A percentile compares a stretch with the other conserved stretches of the same genome.
Conservation (phyloP, 2,113 vertebrate genomes). For the Alectura lathami region DNA sequence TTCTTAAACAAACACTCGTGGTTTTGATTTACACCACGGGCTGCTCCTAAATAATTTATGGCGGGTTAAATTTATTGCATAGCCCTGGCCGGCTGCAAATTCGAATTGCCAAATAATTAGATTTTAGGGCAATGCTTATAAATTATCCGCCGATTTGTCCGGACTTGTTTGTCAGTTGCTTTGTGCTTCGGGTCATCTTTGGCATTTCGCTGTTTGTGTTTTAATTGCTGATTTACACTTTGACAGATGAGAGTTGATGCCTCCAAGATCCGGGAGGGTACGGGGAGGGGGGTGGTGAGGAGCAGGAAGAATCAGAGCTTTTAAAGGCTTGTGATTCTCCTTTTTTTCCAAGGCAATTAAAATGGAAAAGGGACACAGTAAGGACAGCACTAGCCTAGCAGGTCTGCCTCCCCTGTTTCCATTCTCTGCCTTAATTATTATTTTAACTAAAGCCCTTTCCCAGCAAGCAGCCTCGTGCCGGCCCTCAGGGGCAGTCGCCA, state of each 20-base stretch:
- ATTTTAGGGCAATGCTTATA: slow-evolving; percentile 94
- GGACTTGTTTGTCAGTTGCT: slow-evolving; percentile 93
- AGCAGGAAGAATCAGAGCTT: slow-evolving; percentile 59
- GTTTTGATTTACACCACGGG: slow-evolving; percentile 88
- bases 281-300: slow-evolving; percentile 23
- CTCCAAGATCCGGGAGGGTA: slow-evolving; percentile 76
- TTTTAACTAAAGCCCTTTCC: slow-evolving; percentile 69
- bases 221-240: slow-evolving; percentile 93
- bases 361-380: slow-evolving; percentile 68
- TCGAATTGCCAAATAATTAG: slow-evolving; percentile 96
- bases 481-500: slow-evolving; percentile 26
- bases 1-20: slow-evolving; percentile 87
- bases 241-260: slow-evolving; percentile 93
- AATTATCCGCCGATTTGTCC: slow-evolving; percentile 94
- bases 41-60: slow-evolving; percentile 94
- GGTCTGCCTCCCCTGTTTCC: slow-evolving; percentile 27
- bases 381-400: slow-evolving; percentile 57
- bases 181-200: slow-evolving; percentile 92
- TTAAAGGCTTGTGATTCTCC: slow-evolving; percentile 74
- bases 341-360: slow-evolving; percentile 75
- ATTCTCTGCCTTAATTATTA: slow-evolving; percentile 64
- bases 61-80: slow-evolving; percentile 91
- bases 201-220: slow-evolving; percentile 92
- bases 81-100: slow-evolving; percentile 89
- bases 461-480: slow-evolving; percentile 28